Evolutionary conservation across 2,797 vertebrate species (phyloP), one percentile per base, ranked within the genome.

Genomic region (Hipposideros larvatus): DNA sequence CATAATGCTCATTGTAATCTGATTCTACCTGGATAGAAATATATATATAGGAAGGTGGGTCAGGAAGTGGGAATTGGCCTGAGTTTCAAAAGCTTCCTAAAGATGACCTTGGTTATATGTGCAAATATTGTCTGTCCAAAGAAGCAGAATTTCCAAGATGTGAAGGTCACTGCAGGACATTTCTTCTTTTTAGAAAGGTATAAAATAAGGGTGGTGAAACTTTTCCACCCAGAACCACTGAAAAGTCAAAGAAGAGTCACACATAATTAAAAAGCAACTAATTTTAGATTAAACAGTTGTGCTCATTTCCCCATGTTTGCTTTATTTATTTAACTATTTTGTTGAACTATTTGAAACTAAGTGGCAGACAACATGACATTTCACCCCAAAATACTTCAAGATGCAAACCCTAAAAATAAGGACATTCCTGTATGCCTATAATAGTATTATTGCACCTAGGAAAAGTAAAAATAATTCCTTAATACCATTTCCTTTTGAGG

Each of bases 91-190:
- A 83, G 13, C 26, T 73, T 68, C 41, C 53, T 59, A 37, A 68
- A 80, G 51, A 74, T 66, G n/a, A 74, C 19, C 21, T 74, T 28
- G 19, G 5, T 55, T 90, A 34, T 79, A 7, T 74, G 26, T 63
- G 3, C 63, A 93, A 73, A 73, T 93, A 83, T 59, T 93, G 22
- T 95, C 46, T 55, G 10, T 73, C 46, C 73, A 90, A 93, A 66
- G 51, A 79, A 73, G 48, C 31, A 71, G 11, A 85, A 34, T 65
- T 78, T 63, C 55, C 43, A 78, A 78, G 37, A 55, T 53, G 43
- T 65, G 46, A 70, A 90, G 43, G 43, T 70, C n/a, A 61, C 61
- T 28, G 15, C 37, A 90, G 53, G 71, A 46, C 24, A 15, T 79
- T 79, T 22, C 34, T 86, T 86, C 63, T 79, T 31, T 78, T 31